Evolutionary conservation across 2,888 invertebrate genomes (phyloP), one percentile per base, ranked within the genome.

Genomic region (Criorhina ranunculi): DNA sequence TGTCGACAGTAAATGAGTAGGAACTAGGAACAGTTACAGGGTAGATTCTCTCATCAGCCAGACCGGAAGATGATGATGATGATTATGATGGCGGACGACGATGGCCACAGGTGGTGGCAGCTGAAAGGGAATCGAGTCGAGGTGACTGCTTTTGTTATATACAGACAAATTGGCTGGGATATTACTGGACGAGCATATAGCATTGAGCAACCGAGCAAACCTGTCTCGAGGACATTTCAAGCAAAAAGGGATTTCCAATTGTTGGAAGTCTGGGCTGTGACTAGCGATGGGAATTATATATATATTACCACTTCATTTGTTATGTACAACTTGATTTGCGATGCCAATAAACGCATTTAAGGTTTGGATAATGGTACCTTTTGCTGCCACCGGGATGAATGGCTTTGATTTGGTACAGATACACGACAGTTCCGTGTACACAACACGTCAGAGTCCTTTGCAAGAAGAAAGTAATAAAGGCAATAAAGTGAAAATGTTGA

Each of bases 141-240:
- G 64, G 29, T 66, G 35, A 62, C 15, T 57, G 31, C 60, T 29
- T 29, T 40, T 66, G 66, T 31, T 82, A 67, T 69, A 69, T 55
- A 67, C 55, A 83, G 66, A 73, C 67, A 67, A 73, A 83, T 69
- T 69, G 67, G 62, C 78, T 73, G 78, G 67, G 78, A 70, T 55
- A n/a, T n/a, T n/a, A 44, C 62, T 57, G 37, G 46, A 33, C 53
- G 67, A 51, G 44, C 6, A 44, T 11, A 5, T 70, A 69, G 49
- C 69, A 70, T 17, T 53, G 24, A 70, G 53, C 70, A 70, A 57
- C 75, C 42, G 40, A 66, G 60, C 59, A 46, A n/a, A 67, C 72
- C 51, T 40, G 35, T 64, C 72, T 82, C 72, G 55, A 72, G 60
- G 53, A 46, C 37, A 53, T 37, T 53, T 8, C 59, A 24, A 44